phyloP scores from a whole-genome alignment of 2,113 vertebrate species.

The Polypterus senegalus region DNA sequence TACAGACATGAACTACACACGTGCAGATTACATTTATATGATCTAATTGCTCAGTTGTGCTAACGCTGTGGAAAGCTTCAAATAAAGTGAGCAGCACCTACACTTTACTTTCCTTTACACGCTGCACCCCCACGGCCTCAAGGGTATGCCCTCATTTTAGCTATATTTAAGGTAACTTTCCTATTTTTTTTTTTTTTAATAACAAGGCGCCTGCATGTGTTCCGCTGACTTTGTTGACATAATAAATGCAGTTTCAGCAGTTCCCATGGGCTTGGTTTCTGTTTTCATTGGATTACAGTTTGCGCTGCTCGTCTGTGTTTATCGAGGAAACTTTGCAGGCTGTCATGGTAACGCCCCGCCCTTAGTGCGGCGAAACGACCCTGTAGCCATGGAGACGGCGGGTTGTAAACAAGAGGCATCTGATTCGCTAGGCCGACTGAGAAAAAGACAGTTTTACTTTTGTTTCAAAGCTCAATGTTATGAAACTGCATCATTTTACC shows the following conservation, averaged over 20 bases:
- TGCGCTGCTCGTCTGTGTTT: constrained; percentile 33
- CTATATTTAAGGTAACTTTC: not conserved
- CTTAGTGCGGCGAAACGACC: constrained; percentile 40
- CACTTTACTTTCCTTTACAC: not conserved
- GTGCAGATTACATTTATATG: not conserved
- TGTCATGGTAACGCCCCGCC: constrained; percentile 45
- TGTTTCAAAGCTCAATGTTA: not conserved
- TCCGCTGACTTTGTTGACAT: not conserved
- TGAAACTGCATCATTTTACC: not conserved
- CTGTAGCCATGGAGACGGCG: constrained; percentile 19
- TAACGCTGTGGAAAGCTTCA: constrained; percentile 1
- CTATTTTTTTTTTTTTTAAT: not conserved
- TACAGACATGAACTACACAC: too few species aligned
- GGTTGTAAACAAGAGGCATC: constrained; percentile 3
- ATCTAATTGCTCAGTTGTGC: not conserved
- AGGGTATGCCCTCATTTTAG: not conserved
- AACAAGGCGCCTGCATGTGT: not conserved
- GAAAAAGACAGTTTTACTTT: not conserved
- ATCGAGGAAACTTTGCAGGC: constrained; percentile 40
- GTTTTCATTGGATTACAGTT: constrained; percentile 20
- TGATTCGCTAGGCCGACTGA: not conserved
- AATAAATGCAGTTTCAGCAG: constrained; percentile 18
- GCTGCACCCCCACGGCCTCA: too few species aligned
- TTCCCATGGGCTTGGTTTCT: constrained; percentile 13
- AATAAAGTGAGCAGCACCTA: constrained; percentile 20